phyloP scores from a whole-genome alignment of 1,140 invertebrate genomes.

The Drosophila leontia region DNA sequence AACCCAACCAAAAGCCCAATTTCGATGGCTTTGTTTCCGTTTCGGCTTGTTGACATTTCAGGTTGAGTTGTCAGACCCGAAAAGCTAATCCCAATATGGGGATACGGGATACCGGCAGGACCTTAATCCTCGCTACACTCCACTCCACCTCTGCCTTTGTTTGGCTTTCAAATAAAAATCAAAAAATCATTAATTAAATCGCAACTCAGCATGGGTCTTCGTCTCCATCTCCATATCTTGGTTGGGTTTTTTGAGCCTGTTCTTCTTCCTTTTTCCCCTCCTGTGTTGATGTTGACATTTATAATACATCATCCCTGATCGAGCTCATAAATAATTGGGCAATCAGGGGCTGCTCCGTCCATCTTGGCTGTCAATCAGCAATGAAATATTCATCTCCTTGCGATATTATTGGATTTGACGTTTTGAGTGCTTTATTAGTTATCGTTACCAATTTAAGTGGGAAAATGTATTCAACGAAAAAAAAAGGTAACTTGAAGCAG shows the following conservation, averaged over 20 bases:
- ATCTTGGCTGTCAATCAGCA: slow-evolving; percentile 41
- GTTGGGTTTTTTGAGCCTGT: neutral
- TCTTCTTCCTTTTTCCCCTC: neutral
- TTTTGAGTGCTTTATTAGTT: slow-evolving; percentile 42
- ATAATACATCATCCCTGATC: slow-evolving; percentile 53
- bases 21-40: slow-evolving; percentile 19
- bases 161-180: slow-evolving; percentile 53
- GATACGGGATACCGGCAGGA: slow-evolving; percentile 1
- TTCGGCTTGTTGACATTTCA: slow-evolving; percentile 45
- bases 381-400: slow-evolving; percentile 45
- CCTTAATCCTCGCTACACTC: neutral
- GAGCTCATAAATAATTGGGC: slow-evolving; percentile 58
- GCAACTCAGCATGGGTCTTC: slow-evolving; percentile 10
- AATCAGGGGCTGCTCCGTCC: slow-evolving; percentile 24
- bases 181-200: slow-evolving; percentile 75
- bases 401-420: slow-evolving; percentile 40
- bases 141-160: neutral
- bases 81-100: slow-evolving; percentile 8
- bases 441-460: neutral
- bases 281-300: slow-evolving; percentile 63
- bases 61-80: slow-evolving; percentile 36
- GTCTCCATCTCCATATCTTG: neutral
- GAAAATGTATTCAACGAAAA: neutral
- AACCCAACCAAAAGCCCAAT: neutral
- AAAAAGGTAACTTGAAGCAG: neutral